phyloP scores from a whole-genome alignment of 2,113 vertebrate genomes.

The Hiodon alosoides region DNA sequence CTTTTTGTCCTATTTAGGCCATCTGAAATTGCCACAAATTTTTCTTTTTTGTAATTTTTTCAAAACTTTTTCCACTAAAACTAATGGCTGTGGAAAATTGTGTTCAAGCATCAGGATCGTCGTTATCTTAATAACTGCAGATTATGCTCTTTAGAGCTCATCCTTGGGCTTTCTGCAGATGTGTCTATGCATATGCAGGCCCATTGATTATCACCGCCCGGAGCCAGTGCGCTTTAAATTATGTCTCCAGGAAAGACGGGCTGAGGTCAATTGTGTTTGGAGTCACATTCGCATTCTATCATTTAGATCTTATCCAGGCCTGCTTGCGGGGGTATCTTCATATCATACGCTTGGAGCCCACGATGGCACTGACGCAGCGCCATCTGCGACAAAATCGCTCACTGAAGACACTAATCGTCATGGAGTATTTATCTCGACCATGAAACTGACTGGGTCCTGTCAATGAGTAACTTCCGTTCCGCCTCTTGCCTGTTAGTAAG shows the following conservation, averaged over 20 bases:
- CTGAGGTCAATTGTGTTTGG: conserved; percentile 10
- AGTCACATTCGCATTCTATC: background rate
- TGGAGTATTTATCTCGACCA: too few species aligned
- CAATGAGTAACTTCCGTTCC: too few species aligned
- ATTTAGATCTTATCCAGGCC: too few species aligned
- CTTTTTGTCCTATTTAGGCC: too few species aligned
- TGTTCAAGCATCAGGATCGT: background rate
- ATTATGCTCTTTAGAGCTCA: background rate
- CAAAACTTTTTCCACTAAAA: background rate
- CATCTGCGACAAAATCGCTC: too few species aligned
- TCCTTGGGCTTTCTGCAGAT: conserved; percentile 3
- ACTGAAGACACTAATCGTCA: too few species aligned
- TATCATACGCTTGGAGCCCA: too few species aligned
- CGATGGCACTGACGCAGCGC: too few species aligned
- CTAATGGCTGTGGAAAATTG: background rate
- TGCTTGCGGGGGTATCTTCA: too few species aligned
- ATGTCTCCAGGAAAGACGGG: conserved; percentile 4
- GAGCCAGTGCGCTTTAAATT: conserved; percentile 5
- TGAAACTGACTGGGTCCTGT: too few species aligned
- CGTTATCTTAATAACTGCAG: background rate
- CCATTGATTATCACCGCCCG: background rate
- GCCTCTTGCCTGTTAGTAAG: too few species aligned
- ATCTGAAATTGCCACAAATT: background rate
- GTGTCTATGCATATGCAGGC: conserved; percentile 19
- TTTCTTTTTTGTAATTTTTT: background rate